Conservation (phyloP, 2,888 invertebrate genomes). For the Lobophora halterata region DNA sequence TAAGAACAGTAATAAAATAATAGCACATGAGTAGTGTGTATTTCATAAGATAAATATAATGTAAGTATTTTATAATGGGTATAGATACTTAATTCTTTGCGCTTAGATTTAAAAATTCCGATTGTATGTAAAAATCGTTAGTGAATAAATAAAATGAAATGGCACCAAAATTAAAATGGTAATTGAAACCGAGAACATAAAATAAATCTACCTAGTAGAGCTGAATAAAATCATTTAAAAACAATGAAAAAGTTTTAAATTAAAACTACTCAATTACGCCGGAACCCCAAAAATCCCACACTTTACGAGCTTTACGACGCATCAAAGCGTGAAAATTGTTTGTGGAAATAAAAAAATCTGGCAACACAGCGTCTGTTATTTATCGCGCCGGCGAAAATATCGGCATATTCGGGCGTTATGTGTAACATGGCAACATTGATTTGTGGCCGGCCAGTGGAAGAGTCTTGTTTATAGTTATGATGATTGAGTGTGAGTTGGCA, state of each 20-base stretch:
- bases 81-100: too few species aligned
- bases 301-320: slow-evolving; percentile 19
- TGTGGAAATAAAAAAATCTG: slow-evolving; percentile 35
- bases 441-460: slow-evolving; percentile 33
- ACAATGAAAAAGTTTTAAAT: slow-evolving; percentile 1
- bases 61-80: too few species aligned
- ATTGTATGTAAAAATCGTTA: too few species aligned
- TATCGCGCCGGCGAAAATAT: slow-evolving; percentile 37
- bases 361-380: slow-evolving; percentile 37
- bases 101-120: too few species aligned
- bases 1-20: too few species aligned
- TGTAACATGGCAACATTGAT: slow-evolving; percentile 42
- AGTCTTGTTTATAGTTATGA: slow-evolving; percentile 17
- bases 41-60: too few species aligned
- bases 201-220: too few species aligned
- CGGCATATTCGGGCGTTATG: slow-evolving; percentile 38
- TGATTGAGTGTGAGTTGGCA: slow-evolving; percentile 20
- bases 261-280: neutral
- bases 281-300: slow-evolving; percentile 5
- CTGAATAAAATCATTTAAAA: too few species aligned
- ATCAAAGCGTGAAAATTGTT: slow-evolving; percentile 37
- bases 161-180: too few species aligned
- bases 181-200: too few species aligned
- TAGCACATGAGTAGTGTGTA: too few species aligned
- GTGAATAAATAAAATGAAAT: too few species aligned